phyloP scores from a whole-genome alignment of 2,888 invertebrate species.

The Scaeva pyrastri region DNA sequence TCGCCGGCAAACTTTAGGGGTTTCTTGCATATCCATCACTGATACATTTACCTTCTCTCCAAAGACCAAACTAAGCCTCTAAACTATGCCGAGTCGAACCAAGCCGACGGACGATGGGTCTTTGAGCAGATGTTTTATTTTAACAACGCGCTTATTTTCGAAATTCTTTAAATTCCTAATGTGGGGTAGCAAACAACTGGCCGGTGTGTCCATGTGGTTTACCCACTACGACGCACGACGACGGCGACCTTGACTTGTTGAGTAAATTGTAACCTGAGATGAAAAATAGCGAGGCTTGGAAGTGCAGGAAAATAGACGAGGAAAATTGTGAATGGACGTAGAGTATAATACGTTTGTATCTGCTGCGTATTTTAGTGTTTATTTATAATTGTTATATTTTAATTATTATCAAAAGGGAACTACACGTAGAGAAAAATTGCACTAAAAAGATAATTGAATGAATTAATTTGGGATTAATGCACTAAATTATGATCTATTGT shows the following conservation, averaged over 20 bases:
- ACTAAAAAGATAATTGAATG: no score
- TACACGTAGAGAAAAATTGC: background rate
- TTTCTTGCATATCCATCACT: conserved; percentile 62
- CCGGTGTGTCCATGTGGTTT: conserved; percentile 23
- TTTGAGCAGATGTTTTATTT: conserved; percentile 39
- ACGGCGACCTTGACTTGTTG: conserved; percentile 55
- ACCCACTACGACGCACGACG: background rate
- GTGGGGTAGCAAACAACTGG: conserved; percentile 43
- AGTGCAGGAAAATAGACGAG: background rate
- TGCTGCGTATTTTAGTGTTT: conserved; percentile 11
- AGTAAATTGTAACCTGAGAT: conserved; percentile 43
- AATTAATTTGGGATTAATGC: no score
- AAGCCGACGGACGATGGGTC: conserved; percentile 20
- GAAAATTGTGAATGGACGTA: conserved; percentile 16
- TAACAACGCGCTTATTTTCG: conserved; percentile 47
- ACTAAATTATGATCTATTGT: no score
- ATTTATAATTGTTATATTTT: background rate
- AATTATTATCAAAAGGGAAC: background rate
- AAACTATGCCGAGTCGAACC: conserved; percentile 62
- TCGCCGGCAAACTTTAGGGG: conserved; percentile 60
- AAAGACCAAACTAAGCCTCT: conserved; percentile 40
- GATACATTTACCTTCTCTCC: conserved; percentile 21
- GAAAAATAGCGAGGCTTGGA: conserved; percentile 2
- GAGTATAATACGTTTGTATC: no score
- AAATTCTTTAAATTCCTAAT: conserved; percentile 64